These are phyloP conservation scores for Zaprionus bogoriensis DNA, from an alignment of 2,888 invertebrate genomes.

Conservation along the genomic window DNA sequence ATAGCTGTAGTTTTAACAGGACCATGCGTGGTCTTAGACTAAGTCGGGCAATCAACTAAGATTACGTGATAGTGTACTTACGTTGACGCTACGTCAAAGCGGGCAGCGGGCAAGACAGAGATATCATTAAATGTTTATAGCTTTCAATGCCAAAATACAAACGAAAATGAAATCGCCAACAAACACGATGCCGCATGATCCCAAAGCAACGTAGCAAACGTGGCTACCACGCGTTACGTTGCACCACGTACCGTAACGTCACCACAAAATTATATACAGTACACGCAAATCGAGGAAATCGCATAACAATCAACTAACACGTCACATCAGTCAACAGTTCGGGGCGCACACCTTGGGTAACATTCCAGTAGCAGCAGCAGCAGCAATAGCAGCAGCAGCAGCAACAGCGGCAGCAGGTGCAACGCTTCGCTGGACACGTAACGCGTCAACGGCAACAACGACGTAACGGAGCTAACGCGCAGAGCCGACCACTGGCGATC, in stretches of 20 bases:
- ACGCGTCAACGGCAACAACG: slow-evolving; percentile 40
- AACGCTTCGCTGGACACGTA: slow-evolving; percentile 7
- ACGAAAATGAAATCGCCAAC: slow-evolving; percentile 80
- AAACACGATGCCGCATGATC: slow-evolving; percentile 67
- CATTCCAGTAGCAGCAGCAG: slow-evolving; percentile 5
- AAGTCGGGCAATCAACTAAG: slow-evolving; percentile 32
- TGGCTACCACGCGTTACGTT: slow-evolving; percentile 52
- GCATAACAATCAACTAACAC: slow-evolving; percentile 38
- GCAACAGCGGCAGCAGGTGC: slow-evolving; percentile 16
- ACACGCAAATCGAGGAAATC: slow-evolving; percentile 6
- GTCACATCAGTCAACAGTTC: too few relatives aligned
- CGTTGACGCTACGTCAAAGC: slow-evolving; percentile 50
- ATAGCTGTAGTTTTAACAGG: slow-evolving; percentile 45
- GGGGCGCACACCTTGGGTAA: too few relatives aligned
- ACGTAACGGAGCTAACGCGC: slow-evolving; percentile 69
- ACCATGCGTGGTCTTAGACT: slow-evolving; percentile 52
- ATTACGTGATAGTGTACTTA: slow-evolving; percentile 45
- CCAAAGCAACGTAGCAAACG: slow-evolving; percentile 64
- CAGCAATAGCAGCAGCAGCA: slow-evolving; percentile 14
- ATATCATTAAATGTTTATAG: slow-evolving; percentile 79
- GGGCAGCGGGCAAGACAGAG: slow-evolving; percentile 48
- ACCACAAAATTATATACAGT: slow-evolving; percentile 14
- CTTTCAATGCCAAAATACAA: slow-evolving; percentile 78
- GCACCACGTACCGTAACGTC: slow-evolving; percentile 41
- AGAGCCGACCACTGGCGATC: slow-evolving; percentile 74